A percentile compares a stretch with the other conserved stretches of the same genome.
Evolutionary conservation across 2,888 invertebrate species (phyloP).

Genomic region (Beris morrisii): DNA sequence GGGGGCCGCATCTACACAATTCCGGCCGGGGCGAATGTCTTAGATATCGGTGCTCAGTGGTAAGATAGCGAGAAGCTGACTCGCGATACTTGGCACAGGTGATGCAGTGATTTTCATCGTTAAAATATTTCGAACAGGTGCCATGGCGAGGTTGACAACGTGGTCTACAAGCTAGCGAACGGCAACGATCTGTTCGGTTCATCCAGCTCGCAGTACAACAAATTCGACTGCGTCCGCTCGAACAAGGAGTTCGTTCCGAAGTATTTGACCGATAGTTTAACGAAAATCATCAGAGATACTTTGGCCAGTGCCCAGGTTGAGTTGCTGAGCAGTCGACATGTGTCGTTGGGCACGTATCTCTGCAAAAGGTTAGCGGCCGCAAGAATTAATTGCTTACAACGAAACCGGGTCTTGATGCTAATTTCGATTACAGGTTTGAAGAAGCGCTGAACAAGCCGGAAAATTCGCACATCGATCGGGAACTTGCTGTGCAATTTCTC

Average conservation of each 20-base stretch:
- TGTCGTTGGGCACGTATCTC: constrained; percentile 49
- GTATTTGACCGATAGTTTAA: constrained; percentile 48
- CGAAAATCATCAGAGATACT: constrained; percentile 53
- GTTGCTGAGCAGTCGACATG: constrained; percentile 48
- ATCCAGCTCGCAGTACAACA: constrained; percentile 47
- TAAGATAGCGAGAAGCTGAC: constrained; percentile 44
- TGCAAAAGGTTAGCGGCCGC: constrained; percentile 43
- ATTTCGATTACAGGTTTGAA: constrained; percentile 39
- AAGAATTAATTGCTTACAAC: not conserved
- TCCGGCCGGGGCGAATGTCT: constrained; percentile 59
- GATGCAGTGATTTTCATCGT: not conserved
- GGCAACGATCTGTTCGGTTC: constrained; percentile 45
- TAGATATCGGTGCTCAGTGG: constrained; percentile 81
- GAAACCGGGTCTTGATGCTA: no score
- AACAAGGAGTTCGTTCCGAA: constrained; percentile 53
- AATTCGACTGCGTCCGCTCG: constrained; percentile 49
- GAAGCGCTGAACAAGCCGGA: constrained; percentile 44
- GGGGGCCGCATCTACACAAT: constrained; percentile 65
- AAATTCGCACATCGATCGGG: constrained; percentile 51
- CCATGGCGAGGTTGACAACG: constrained; percentile 69
- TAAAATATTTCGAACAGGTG: constrained; percentile 55
- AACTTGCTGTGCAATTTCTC: constrained; percentile 58
- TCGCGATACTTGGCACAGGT: not conserved
- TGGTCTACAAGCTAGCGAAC: constrained; percentile 61
- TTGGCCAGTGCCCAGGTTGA: constrained; percentile 49